Evolutionary conservation across 2,797 vertebrate genomes (phyloP), one percentile per base, ranked within the genome.

Genomic region (Gastrophryne carolinensis): DNA sequence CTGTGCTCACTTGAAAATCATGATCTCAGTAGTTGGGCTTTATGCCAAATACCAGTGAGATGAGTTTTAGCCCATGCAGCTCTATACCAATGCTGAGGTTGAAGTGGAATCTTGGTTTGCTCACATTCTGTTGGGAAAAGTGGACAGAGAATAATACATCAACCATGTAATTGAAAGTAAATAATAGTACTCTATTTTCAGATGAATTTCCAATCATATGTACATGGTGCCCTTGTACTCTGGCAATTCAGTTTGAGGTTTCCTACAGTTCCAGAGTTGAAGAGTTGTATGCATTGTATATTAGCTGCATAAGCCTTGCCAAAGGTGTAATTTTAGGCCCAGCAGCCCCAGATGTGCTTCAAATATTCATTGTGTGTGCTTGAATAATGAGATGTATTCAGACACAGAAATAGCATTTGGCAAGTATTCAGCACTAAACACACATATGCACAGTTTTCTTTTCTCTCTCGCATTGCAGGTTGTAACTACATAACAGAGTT

Each of bases 141-240:
- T 11, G 41, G 67, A 44, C 26, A 71, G 67, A 23, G 8, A 57
- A 17, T 26, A 57, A 17, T 60, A 60, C 17, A 58, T 71, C 35
- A 71, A 57, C 10, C 67, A 9, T 71, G 54, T 58, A 71, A 71
- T 71, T 57, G 67, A 60, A 69, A 57, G 53, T 17, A 34, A 47
- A 71, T 29, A n/a, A 47, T 23, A 32, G 35, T 21, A 26, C 41
- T 67, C 49, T 67, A 67, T 53, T 52, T 53, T 35, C 21, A 53
- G 21, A 53, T 34, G 34, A 27, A 37, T 67, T 67, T 68, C 7
- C 4, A 54, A 27, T 68, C 49, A 37, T 35, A 67, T 37, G 4
- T 35, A 26, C 13, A 68, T 29, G 37, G 32, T 3, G 7, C 15
- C 30, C 34, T 15, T 27, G 32, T 54, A 34, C 5, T 44, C 39